Evolutionary conservation across 64 coral and sea anemone genomes (phyloP).

Genomic region (Montipora sp.): DNA sequence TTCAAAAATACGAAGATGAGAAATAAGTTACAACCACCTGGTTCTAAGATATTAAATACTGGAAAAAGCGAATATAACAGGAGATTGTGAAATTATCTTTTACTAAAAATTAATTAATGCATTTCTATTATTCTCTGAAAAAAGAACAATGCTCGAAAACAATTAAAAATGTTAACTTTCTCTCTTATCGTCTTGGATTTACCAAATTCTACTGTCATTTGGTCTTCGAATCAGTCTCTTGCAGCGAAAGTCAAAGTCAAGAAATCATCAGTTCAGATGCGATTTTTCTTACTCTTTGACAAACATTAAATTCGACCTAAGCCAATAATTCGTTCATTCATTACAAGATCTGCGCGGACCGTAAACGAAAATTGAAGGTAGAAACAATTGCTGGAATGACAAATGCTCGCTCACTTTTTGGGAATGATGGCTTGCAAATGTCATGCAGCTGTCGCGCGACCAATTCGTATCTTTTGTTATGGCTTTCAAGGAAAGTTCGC

Average conservation of each 20-base stretch:
- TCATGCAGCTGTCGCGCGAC: background rate
- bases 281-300: background rate
- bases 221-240: background rate
- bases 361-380: background rate
- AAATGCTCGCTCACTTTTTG: background rate
- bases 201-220: constrained; percentile 12
- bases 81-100: background rate
- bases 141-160: background rate
- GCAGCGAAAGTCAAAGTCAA: background rate
- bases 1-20: background rate
- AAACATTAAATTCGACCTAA: background rate
- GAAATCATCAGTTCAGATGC: constrained; percentile 3
- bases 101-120: background rate
- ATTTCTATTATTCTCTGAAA: background rate
- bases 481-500: background rate
- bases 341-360: constrained; percentile 2
- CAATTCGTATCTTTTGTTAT: constrained; percentile 1
- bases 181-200: constrained; percentile 3
- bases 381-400: no score
- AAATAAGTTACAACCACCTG: background rate
- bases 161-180: background rate
- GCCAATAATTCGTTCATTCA: background rate
- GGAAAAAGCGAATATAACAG: constrained; percentile 12
- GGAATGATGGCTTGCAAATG: background rate
- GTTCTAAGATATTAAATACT: background rate